These are phyloP conservation scores for Gavialis gangeticus DNA, from an alignment of 2,113 vertebrate species.

Conservation along the genomic window DNA sequence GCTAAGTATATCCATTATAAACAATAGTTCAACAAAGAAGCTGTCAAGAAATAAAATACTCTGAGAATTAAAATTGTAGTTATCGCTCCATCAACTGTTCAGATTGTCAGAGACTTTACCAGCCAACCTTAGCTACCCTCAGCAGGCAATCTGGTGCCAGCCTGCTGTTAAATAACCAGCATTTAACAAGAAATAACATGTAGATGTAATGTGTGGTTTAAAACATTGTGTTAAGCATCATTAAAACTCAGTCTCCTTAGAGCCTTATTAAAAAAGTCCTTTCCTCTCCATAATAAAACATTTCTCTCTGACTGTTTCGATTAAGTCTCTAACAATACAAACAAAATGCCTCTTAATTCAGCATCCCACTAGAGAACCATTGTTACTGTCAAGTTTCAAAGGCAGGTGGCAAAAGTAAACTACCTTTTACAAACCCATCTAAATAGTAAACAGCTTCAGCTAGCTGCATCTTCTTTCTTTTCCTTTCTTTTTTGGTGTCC, in stretches of 20 bases:
- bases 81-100: slow-evolving; percentile 70
- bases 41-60: slow-evolving; percentile 59
- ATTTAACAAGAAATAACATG: slow-evolving; percentile 76
- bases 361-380: slow-evolving; percentile 19
- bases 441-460: slow-evolving; percentile 12
- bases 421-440: slow-evolving; percentile 1
- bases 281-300: slow-evolving; percentile 73
- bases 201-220: slow-evolving; percentile 67
- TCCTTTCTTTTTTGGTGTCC: slow-evolving; percentile 25
- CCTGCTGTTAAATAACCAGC: slow-evolving; percentile 80
- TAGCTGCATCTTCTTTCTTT: not conserved
- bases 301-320: slow-evolving; percentile 77
- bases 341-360: slow-evolving; percentile 78
- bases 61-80: slow-evolving; percentile 56
- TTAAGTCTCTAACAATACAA: slow-evolving; percentile 75
- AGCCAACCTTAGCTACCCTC: slow-evolving; percentile 68
- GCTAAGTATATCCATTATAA: not conserved
- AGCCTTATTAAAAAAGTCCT: slow-evolving; percentile 72
- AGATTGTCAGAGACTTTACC: slow-evolving; percentile 70
- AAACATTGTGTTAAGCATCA: slow-evolving; percentile 76
- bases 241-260: slow-evolving; percentile 78
- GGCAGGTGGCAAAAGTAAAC: slow-evolving; percentile 14
- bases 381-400: slow-evolving; percentile 57
- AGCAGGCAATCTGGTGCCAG: slow-evolving; percentile 76
- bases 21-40: not conserved